phyloP scores from a whole-genome alignment of 2,797 vertebrate species.

The Megaceryle alcyon region DNA sequence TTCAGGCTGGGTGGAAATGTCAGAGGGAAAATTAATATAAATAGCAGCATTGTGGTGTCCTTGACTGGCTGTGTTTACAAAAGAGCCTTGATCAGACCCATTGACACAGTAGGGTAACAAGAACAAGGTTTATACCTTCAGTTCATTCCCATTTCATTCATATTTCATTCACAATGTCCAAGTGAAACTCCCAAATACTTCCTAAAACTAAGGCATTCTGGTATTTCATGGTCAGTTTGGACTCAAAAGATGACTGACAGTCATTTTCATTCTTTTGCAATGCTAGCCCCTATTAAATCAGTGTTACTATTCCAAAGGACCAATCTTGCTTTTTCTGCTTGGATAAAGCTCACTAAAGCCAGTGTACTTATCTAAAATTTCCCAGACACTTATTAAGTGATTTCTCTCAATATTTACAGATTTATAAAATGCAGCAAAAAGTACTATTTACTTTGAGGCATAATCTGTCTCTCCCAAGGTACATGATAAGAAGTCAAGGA shows the following conservation, averaged over 20 bases:
- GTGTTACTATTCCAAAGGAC: not conserved
- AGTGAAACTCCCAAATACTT: not conserved
- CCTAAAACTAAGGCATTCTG: not conserved
- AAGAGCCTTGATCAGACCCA: not conserved
- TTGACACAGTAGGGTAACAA: not conserved
- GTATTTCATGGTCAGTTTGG: not conserved
- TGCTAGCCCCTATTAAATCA: not conserved
- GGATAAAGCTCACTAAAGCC: not conserved
- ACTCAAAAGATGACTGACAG: not conserved
- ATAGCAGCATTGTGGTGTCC: not conserved
- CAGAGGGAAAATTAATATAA: not conserved
- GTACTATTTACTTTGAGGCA: not conserved
- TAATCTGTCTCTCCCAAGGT: not conserved
- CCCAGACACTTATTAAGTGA: not conserved
- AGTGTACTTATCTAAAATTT: not conserved
- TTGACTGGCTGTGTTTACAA: not conserved
- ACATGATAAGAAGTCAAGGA: slow-evolving; percentile 45
- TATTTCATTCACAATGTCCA: not conserved
- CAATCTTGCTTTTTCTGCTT: not conserved
- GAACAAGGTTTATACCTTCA: not conserved
- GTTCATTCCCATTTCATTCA: not conserved
- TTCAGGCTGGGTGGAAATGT: not conserved
- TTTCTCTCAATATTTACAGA: slow-evolving; percentile 19
- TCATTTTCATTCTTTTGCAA: not conserved
- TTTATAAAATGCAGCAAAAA: not conserved